Evolutionary conservation across 2,797 vertebrate species (phyloP).

Genomic region (Pangasius djambal): DNA sequence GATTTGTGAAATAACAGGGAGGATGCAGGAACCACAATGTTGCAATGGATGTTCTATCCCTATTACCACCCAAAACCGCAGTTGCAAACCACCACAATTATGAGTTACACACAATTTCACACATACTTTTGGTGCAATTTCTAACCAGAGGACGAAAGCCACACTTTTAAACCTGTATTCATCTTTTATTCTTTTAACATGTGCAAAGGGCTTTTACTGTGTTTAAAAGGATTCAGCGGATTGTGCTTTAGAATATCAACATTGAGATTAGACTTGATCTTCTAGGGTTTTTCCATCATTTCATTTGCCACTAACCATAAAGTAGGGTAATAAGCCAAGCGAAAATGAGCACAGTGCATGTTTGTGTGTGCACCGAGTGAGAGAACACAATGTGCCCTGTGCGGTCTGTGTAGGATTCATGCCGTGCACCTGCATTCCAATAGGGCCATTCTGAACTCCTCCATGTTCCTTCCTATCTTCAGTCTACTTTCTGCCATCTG

Average conservation of each 20-base stretch:
- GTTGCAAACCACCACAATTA: slow-evolving; percentile 10
- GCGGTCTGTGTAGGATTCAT: slow-evolving; percentile 62
- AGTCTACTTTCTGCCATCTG: slow-evolving; percentile 19
- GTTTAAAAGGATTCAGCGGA: neutral
- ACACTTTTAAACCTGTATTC: neutral
- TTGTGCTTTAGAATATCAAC: neutral
- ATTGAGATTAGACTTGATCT: neutral
- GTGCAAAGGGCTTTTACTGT: neutral
- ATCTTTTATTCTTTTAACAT: neutral
- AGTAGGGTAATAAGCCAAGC: slow-evolving; percentile 15
- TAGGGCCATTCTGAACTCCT: slow-evolving; percentile 32
- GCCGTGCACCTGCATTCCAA: slow-evolving; percentile 72
- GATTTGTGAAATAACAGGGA: slow-evolving; percentile 44
- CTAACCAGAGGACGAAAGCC: neutral
- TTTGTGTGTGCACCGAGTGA: slow-evolving; percentile 37
- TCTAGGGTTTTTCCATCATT: neutral
- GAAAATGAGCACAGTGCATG: neutral
- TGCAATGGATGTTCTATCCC: neutral
- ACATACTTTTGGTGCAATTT: neutral
- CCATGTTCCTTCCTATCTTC: slow-evolving; percentile 19
- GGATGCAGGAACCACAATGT: slow-evolving; percentile 16
- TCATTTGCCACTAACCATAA: slow-evolving; percentile 54
- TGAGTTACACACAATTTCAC: slow-evolving; percentile 8
- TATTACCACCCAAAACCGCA: slow-evolving; percentile 26
- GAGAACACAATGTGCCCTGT: slow-evolving; percentile 65